Base-by-base conservation (phyloP, 2,113 vertebrate species). In the Misgurnus mizolepis region DNA sequence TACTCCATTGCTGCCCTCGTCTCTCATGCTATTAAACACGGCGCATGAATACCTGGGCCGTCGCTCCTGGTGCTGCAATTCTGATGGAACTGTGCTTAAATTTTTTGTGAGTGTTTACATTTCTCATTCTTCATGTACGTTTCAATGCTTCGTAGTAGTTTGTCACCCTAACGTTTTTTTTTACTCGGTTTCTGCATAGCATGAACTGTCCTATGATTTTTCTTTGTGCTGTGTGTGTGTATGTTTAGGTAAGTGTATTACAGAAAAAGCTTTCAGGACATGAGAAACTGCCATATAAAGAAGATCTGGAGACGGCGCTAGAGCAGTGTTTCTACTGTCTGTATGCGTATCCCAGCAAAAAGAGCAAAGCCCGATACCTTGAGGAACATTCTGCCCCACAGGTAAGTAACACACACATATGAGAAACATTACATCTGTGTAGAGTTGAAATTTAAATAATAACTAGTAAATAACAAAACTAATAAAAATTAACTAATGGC, bases 271-370 rank as follows among this genome's bases (percentile, higher is more conserved):
- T 99, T 22, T 83, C 91, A 9, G 93, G 88, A 0, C 91, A 93
- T 0, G 95, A 95, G 61, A 88, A 93, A 2, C 96, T 96, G 72
- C 96, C 97, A 0, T 98, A 96, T 83, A 98, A 96, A 88, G 98
- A 98, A 82, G 98, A 99, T 84, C 85, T 99, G 87, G 97, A 99
- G 89, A 97, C 95, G 1, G 96, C 98, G 8, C 83, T 99, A 85
- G 98, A 99, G 81, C 98, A 99, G 88, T 98, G 97, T 70, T 97
- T 98, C 88, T 99, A 96, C 87, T 99, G 98, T 79, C 90, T 99
- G 0, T 98, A 98, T 53, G 93, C 94, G 22, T 96, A 96, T 80
- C 98, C 98, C 62, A 99, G 97, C 90, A 99, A 98, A 90, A 99
- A 99, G 90, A 98, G 96, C 92, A 99, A 98, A 89, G 94, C 97